Percentiles rank a stretch among this genome's conserved stretches.
Conservation (phyloP, 2,797 vertebrate species). For the Alcedo atthis region DNA sequence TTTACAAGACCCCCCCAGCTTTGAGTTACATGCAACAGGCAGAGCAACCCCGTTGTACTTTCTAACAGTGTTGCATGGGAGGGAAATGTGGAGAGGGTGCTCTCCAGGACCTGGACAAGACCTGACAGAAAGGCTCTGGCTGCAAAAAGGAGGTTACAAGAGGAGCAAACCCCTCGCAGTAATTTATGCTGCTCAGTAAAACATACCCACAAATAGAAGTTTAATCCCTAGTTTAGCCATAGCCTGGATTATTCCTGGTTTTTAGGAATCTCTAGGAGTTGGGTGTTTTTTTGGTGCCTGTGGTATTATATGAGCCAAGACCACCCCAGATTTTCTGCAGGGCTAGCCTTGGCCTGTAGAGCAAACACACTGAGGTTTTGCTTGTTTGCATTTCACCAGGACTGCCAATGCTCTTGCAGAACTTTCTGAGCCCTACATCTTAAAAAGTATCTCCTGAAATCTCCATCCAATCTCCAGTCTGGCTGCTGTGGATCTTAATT, state of each 20-base stretch:
- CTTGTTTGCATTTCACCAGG: background rate
- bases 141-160: too few relatives aligned
- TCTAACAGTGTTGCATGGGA: rapidly evolving
- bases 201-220: background rate
- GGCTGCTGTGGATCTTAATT: background rate
- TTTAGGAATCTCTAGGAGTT: background rate
- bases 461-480: background rate
- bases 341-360: background rate
- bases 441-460: background rate
- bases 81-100: too few relatives aligned
- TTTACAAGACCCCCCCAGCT: too few relatives aligned
- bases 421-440: background rate
- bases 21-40: rapidly evolving
- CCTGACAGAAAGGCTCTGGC: background rate
- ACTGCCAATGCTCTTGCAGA: background rate
- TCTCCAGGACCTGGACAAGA: background rate
- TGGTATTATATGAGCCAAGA: background rate
- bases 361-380: rapidly evolving
- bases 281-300: background rate
- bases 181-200: background rate
- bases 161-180: background rate
- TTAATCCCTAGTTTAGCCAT: background rate
- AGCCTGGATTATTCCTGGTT: background rate
- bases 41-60: background rate
- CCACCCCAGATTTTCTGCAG: too few relatives aligned